These are phyloP conservation scores for Bombyx mori DNA, from an alignment of 1,140 invertebrate species.

Conservation along the genomic window DNA sequence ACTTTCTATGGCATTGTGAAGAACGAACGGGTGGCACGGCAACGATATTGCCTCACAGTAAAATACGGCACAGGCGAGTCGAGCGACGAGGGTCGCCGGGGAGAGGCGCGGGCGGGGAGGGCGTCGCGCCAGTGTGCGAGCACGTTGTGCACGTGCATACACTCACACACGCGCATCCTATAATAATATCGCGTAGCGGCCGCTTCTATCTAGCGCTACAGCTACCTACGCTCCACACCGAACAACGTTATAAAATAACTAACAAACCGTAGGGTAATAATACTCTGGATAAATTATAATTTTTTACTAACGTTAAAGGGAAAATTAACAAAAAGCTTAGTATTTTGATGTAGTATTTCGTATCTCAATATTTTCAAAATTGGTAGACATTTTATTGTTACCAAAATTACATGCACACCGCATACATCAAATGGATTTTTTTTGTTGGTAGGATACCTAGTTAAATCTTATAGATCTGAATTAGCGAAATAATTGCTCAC, in stretches of 20 bases:
- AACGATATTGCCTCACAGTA: slow-evolving; percentile 62
- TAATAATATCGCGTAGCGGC: slow-evolving; percentile 59
- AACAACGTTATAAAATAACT: slow-evolving; percentile 31
- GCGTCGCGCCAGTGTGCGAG: slow-evolving; percentile 26
- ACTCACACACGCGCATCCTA: slow-evolving; percentile 34
- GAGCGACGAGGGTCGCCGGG: slow-evolving; percentile 31
- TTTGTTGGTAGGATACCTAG: too few relatives aligned
- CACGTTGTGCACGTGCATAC: slow-evolving; percentile 13
- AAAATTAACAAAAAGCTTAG: too few relatives aligned
- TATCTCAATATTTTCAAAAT: too few relatives aligned
- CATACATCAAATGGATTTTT: too few relatives aligned
- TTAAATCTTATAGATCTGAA: too few relatives aligned
- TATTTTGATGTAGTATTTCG: too few relatives aligned
- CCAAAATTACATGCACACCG: too few relatives aligned
- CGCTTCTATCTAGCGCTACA: slow-evolving; percentile 59
- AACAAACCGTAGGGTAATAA: too few relatives aligned
- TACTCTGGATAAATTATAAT: too few relatives aligned
- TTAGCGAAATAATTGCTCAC: too few relatives aligned
- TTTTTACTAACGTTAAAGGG: too few relatives aligned
- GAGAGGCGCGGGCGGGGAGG: slow-evolving; percentile 22
- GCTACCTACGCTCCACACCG: slow-evolving; percentile 46
- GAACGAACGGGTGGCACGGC: slow-evolving; percentile 54
- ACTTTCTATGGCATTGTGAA: slow-evolving; percentile 69
- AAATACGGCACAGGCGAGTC: slow-evolving; percentile 41
- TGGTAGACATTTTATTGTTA: too few relatives aligned